Evolutionary conservation across 2,888 invertebrate species (phyloP).

Genomic region (Acronicta aceris): DNA sequence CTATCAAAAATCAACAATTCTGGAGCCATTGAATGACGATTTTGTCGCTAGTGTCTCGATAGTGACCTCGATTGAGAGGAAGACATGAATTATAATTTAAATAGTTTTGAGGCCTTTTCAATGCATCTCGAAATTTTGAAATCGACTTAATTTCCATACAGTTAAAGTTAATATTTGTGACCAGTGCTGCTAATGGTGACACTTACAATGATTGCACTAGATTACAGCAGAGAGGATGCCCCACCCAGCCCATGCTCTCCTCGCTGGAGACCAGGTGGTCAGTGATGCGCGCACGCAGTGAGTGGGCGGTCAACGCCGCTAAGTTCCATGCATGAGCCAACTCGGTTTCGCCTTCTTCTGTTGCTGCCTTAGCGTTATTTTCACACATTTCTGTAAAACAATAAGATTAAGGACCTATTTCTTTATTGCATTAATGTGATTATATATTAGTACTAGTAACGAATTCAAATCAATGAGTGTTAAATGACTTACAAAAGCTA

Average conservation of each 20-base stretch:
- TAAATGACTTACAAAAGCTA: too few species aligned
- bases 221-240: slow-evolving; percentile 96
- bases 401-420: neutral
- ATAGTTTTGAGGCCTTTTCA: too few species aligned
- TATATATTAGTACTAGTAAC: too few species aligned
- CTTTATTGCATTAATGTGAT: neutral
- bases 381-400: slow-evolving; percentile 91
- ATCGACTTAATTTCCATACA: too few species aligned
- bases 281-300: slow-evolving; percentile 74
- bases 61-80: too few species aligned
- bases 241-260: slow-evolving; percentile 93
- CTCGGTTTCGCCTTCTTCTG: slow-evolving; percentile 93
- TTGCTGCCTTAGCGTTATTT: slow-evolving; percentile 94
- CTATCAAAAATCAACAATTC: too few species aligned
- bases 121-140: too few species aligned
- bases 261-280: slow-evolving; percentile 87
- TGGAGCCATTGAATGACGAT: too few species aligned
- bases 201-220: slow-evolving; percentile 95
- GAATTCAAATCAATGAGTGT: neutral
- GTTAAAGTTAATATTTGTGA: too few species aligned
- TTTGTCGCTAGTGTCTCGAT: too few species aligned
- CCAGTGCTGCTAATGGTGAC: neutral
- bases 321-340: slow-evolving; percentile 96
- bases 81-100: too few species aligned
- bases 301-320: slow-evolving; percentile 92